phyloP scores from a whole-genome alignment of 2,113 vertebrate genomes.

The Zosterops borbonicus region DNA sequence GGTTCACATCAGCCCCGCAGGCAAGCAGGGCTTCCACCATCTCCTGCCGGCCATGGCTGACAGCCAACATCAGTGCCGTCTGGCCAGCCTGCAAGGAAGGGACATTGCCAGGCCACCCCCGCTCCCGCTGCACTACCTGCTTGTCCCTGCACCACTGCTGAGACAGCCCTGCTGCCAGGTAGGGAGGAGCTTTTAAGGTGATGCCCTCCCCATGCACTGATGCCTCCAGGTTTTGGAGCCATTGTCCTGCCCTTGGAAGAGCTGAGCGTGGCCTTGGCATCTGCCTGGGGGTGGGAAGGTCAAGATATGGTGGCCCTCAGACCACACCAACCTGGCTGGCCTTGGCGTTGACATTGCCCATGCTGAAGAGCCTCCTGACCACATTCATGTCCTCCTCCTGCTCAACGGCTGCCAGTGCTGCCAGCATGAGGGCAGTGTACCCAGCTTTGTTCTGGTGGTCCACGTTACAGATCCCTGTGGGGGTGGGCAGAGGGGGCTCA shows the following conservation, averaged over 20 bases:
- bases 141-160: background rate
- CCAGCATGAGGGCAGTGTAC: slow-evolving; percentile 94
- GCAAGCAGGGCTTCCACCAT: slow-evolving; percentile 88
- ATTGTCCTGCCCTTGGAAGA: background rate
- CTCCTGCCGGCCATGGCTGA: slow-evolving; percentile 89
- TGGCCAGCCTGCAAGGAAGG: slow-evolving; percentile 83
- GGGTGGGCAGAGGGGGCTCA: background rate
- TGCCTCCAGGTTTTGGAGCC: background rate
- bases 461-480: slow-evolving; percentile 82
- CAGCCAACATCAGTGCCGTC: slow-evolving; percentile 91
- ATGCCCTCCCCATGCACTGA: rapidly evolving
- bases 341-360: slow-evolving; percentile 90
- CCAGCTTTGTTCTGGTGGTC: slow-evolving; percentile 94
- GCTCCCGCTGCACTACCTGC: rapidly evolving
- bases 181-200: background rate
- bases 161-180: background rate
- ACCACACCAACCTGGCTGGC: slow-evolving; percentile 84
- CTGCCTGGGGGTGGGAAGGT: background rate
- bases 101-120: background rate
- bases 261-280: rapidly evolving
- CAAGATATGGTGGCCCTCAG: background rate
- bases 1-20: slow-evolving; percentile 84
- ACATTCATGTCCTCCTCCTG: slow-evolving; percentile 84
- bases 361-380: slow-evolving; percentile 85
- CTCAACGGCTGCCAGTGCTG: slow-evolving; percentile 85